Percentiles rank a stretch among this genome's conserved stretches.
These are phyloP conservation scores for Gadus macrocephalus DNA, from an alignment of 2,113 vertebrate species.

Conservation along the genomic window DNA sequence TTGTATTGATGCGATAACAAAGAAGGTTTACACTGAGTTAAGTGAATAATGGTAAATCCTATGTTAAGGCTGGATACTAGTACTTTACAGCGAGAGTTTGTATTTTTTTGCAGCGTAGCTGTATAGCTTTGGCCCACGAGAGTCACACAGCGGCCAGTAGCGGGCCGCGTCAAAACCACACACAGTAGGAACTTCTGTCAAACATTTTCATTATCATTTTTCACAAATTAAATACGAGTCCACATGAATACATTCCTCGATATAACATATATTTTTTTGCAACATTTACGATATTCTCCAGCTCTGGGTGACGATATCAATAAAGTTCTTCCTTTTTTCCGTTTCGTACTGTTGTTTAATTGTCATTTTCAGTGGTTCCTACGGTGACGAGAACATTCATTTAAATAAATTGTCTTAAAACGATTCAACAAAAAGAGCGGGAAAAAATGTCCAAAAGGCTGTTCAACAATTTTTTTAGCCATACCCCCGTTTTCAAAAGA, in stretches of 20 bases:
- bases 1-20: no score
- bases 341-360: conserved; percentile 18
- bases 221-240: conserved; percentile 58
- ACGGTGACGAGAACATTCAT: no score
- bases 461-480: conserved; percentile 5
- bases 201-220: conserved; percentile 39
- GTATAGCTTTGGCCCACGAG: conserved; percentile 32
- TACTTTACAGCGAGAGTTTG: background rate
- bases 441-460: conserved; percentile 37
- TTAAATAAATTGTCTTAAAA: no score
- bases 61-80: conserved; percentile 2
- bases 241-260: conserved; percentile 67
- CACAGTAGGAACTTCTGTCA: conserved; percentile 41
- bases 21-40: background rate
- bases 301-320: conserved; percentile 31
- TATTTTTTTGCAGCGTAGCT: conserved; percentile 22
- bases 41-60: background rate
- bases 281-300: conserved; percentile 50
- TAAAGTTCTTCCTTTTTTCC: conserved; percentile 42
- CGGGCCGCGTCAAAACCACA: conserved; percentile 57
- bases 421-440: conserved; percentile 4
- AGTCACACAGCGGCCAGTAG: conserved; percentile 41
- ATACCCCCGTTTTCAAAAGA: background rate
- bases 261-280: conserved; percentile 46
- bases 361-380: no score